Base-by-base conservation (phyloP, 2,113 vertebrate species). In the Empidonax traillii region DNA sequence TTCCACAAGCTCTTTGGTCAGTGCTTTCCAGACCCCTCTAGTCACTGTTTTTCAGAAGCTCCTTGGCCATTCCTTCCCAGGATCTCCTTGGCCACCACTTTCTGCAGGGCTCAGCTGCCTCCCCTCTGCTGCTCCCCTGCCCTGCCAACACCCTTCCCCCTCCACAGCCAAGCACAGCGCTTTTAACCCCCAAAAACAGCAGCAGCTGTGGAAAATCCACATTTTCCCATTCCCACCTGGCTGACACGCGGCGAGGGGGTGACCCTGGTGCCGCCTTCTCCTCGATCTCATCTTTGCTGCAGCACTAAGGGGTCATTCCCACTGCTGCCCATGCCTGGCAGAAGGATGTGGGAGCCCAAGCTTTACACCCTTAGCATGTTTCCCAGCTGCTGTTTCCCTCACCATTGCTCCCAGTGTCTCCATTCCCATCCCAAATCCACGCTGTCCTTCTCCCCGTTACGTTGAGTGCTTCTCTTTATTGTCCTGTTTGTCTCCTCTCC, bases 181-280 rank as follows among this genome's bases (percentile, higher is more conserved):
- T 23, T 24, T 1, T 3, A 27, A 21, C 68, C 8, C 31, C 41
- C 18, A 4, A 3, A 3, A 7, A 22, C 0, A 1, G n/a, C 46
- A 47, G 56, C 37, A 35, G 8, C 3, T 2, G 0, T 1, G n/a
- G 37, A 52, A 49, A 63, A 19, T 3, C 53, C 31, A 9, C 1
- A 0, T 13, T 14, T 22, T 19, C 28, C 46, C 22, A 2, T 27
- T 19, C 56, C 71, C 59, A 1, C 10, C 21, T 6, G 58, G 47
- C 69, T 55, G 87, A 2, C 52, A 3, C 22, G 1, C 0, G 0
- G n/a, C 0, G 0, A 33, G 80, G 58, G 51, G 63, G 25, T 12
- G 53, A 49, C 30, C 44, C 33, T 10, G 33, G 12, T 67, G 22
- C 22, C 2, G 0, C 33, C 15, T 56, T 11, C 17, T 31, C 4